phyloP scores from a whole-genome alignment of 1,140 invertebrate species.

The Euwallacea fornicatus region DNA sequence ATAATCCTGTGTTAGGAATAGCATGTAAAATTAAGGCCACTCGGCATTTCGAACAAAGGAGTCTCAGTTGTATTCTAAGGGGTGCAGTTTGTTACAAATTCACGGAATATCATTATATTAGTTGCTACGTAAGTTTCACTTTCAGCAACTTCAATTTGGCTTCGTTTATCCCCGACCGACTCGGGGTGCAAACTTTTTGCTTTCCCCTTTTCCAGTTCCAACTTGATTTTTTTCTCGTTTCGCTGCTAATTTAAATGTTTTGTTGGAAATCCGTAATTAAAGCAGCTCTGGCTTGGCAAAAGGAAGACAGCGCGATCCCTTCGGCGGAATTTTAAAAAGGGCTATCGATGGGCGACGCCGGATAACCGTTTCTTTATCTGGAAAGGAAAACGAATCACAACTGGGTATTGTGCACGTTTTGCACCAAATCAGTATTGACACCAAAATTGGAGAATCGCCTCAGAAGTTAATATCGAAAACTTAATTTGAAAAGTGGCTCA shows the following conservation, averaged over 20 bases:
- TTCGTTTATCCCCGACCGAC: background rate
- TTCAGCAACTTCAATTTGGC: background rate
- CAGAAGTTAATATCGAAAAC: too few species aligned
- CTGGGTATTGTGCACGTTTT: too few species aligned
- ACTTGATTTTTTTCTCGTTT: constrained; percentile 15
- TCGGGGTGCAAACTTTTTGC: background rate
- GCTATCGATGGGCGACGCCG: background rate
- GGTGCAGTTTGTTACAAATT: background rate
- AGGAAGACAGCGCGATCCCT: constrained; percentile 12
- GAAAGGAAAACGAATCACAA: too few species aligned
- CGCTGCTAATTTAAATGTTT: constrained; percentile 31
- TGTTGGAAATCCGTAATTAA: constrained; percentile 30
- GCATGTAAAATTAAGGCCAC: constrained; percentile 23
- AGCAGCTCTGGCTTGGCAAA: constrained; percentile 10
- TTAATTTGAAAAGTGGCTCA: too few species aligned
- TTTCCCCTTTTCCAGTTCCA: background rate
- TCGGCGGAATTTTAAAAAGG: constrained; percentile 24
- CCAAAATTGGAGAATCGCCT: too few species aligned
- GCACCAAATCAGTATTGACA: too few species aligned
- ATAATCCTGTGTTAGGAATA: constrained; percentile 17
- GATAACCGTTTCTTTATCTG: too few species aligned
- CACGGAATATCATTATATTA: constrained; percentile 7
- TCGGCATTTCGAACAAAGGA: constrained; percentile 18
- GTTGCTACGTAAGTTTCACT: background rate
- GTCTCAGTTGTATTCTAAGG: background rate